A percentile compares a stretch with the other conserved stretches of the same genome.
These are phyloP conservation scores for Rattus rattus DNA, from an alignment of 2,113 vertebrate species.

Conservation along the genomic window DNA sequence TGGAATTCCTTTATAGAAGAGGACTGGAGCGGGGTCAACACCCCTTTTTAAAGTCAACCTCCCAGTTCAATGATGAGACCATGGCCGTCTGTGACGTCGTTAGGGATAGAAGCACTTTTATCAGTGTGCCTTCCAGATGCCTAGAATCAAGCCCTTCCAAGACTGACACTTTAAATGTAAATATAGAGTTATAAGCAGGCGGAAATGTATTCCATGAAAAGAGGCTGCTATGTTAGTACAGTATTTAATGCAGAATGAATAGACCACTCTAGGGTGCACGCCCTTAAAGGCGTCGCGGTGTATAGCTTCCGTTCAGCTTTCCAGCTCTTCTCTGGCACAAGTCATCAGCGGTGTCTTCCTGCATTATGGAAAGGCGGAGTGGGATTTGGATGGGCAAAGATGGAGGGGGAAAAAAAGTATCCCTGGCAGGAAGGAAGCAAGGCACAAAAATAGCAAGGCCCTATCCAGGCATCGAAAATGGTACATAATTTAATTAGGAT, in stretches of 20 bases:
- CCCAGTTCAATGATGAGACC: not conserved
- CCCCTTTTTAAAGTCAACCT: constrained; percentile 57
- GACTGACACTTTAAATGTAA: not conserved
- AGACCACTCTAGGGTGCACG: not conserved
- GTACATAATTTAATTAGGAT: constrained; percentile 58
- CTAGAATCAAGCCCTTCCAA: constrained; percentile 30
- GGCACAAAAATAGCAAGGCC: constrained; percentile 59
- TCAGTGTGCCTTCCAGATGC: not conserved
- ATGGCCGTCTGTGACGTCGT: not conserved
- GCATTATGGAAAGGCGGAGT: constrained; percentile 16
- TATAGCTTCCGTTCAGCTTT: constrained; percentile 5
- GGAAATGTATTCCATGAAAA: constrained; percentile 7
- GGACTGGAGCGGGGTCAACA: constrained; percentile 1
- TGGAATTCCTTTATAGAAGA: constrained; percentile 39
- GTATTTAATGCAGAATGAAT: not conserved
- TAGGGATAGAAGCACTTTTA: not conserved
- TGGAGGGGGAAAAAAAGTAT: not conserved
- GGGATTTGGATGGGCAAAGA: constrained; percentile 54
- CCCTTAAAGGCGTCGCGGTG: constrained; percentile 8
- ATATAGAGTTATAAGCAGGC: constrained; percentile 37
- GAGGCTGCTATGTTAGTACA: not conserved
- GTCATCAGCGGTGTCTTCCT: constrained; percentile 33
- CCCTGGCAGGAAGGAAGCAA: constrained; percentile 46
- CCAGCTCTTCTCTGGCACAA: constrained; percentile 39
- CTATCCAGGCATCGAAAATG: constrained; percentile 49